These are phyloP conservation scores for Solenopsis fugax DNA, from an alignment of 1,140 invertebrate genomes.

Conservation along the genomic window DNA sequence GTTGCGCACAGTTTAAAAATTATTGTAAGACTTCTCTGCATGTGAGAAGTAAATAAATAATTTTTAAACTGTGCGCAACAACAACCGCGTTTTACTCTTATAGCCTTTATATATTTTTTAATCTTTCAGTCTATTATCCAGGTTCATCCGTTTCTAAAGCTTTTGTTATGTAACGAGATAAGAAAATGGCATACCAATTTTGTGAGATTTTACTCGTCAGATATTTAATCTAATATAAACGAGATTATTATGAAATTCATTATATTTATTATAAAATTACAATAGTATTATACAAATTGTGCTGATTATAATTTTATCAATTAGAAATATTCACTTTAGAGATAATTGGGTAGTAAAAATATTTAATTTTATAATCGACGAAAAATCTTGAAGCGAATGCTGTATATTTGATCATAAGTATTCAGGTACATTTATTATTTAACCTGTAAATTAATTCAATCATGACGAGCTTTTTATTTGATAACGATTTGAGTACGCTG, in stretches of 20 bases:
- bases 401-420: neutral
- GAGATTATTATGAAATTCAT: too few species aligned
- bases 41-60: too few species aligned
- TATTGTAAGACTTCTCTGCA: too few species aligned
- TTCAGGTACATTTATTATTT: constrained; percentile 1
- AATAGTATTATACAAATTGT: neutral
- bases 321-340: neutral
- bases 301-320: constrained; percentile 3
- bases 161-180: neutral
- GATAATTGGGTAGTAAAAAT: neutral
- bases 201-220: neutral
- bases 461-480: constrained; percentile 24
- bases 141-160: neutral
- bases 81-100: too few species aligned
- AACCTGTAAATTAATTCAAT: constrained; percentile 53
- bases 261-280: neutral
- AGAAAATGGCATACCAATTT: neutral
- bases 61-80: too few species aligned
- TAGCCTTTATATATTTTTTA: too few species aligned
- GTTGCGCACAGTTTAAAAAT: too few species aligned
- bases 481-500: constrained; percentile 16
- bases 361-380: neutral
- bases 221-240: neutral
- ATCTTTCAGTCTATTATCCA: neutral
- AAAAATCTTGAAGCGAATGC: constrained; percentile 2